phyloP scores from a whole-genome alignment of 2,888 invertebrate species.

The Thelaira solivaga region DNA sequence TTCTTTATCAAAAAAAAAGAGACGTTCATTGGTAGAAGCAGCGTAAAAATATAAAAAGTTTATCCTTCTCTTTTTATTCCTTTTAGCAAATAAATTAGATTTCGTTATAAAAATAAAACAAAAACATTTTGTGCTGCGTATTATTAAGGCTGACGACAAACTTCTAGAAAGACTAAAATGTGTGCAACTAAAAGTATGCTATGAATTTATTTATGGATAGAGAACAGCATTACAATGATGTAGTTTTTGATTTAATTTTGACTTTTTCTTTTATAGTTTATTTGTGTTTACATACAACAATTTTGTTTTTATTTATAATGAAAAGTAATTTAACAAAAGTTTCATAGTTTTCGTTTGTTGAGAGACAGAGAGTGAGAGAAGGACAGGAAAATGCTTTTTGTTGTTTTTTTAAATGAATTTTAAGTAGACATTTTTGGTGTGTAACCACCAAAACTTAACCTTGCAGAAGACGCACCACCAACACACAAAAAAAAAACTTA shows the following conservation, averaged over 20 bases:
- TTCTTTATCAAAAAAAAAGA: not conserved
- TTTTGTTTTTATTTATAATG: conserved; percentile 43
- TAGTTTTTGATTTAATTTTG: conserved; percentile 48
- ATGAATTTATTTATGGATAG: conserved; percentile 41
- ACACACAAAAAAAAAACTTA: not conserved
- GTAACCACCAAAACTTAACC: conserved; percentile 32
- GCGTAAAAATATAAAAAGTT: not conserved
- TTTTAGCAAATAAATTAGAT: conserved; percentile 48
- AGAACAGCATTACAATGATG: conserved; percentile 32
- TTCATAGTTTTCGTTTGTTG: conserved; percentile 46
- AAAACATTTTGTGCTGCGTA: conserved; percentile 15
- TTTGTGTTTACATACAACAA: conserved; percentile 8
- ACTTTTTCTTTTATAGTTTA: conserved; percentile 21
- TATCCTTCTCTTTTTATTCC: not conserved
- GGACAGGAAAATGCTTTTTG: too few relatives aligned
- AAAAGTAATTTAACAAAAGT: conserved; percentile 56
- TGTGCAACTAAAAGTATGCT: conserved; percentile 43
- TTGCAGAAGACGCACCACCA: conserved; percentile 6
- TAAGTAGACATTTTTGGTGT: conserved; percentile 22
- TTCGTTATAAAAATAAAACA: conserved; percentile 18
- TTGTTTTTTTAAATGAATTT: conserved; percentile 20
- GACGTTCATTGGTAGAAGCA: not conserved
- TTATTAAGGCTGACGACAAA: conserved; percentile 21
- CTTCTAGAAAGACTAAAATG: conserved; percentile 9
- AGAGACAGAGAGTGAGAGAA: too few relatives aligned